Conservation (phyloP, 2,113 vertebrate genomes). For the Micromys minutus region DNA sequence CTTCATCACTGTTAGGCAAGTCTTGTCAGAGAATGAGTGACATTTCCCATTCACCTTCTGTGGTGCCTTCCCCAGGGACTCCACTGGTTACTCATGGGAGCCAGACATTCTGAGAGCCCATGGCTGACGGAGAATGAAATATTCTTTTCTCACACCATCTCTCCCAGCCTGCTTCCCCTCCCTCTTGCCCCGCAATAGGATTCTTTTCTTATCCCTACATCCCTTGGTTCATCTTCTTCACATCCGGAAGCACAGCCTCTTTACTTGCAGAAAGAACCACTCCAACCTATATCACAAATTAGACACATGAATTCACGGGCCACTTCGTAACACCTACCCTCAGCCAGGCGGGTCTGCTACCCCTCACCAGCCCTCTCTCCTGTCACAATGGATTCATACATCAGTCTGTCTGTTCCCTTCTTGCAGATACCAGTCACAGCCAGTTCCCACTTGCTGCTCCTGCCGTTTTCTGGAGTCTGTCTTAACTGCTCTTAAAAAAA, state of each 20-base stretch:
- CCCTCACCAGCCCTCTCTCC: neutral
- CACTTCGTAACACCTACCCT: neutral
- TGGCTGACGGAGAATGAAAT: neutral
- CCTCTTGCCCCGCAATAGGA: neutral
- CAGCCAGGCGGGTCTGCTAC: neutral
- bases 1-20: neutral
- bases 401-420: neutral
- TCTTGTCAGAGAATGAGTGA: constrained; percentile 15
- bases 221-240: neutral
- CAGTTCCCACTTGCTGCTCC: neutral
- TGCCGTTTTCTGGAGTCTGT: neutral
- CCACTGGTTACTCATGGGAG: neutral
- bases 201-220: neutral
- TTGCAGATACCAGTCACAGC: neutral
- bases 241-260: neutral
- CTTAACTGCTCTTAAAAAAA: constrained; percentile 20
- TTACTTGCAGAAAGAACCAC: neutral
- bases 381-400: neutral
- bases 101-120: neutral
- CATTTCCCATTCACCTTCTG: constrained; percentile 24
- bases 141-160: neutral
- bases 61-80: neutral
- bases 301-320: neutral
- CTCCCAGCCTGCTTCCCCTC: neutral
- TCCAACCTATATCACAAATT: neutral